These are phyloP conservation scores for Pteruthius melanotis DNA, from an alignment of 2,113 vertebrate genomes.

Conservation along the genomic window DNA sequence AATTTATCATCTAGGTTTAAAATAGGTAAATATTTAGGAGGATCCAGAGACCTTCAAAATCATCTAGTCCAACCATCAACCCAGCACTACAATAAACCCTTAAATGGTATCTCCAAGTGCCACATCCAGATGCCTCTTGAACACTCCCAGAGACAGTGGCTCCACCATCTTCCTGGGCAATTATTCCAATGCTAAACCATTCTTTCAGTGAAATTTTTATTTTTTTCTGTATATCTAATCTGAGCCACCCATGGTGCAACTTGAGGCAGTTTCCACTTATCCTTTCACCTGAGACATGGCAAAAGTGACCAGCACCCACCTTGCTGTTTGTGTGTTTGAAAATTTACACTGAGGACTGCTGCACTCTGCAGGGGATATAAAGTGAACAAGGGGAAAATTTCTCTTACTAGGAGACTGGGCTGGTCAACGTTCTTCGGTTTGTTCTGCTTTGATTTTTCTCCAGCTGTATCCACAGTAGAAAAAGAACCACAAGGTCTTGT, in stretches of 20 bases:
- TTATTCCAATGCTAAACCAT: background rate
- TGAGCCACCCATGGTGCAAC: background rate
- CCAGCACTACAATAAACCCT: background rate
- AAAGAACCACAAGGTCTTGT: background rate
- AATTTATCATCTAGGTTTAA: background rate
- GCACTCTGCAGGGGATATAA: background rate
- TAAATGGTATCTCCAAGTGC: background rate
- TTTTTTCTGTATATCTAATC: background rate
- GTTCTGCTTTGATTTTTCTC: background rate
- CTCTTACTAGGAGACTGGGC: background rate
- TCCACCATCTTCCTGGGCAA: background rate
- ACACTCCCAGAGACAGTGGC: background rate
- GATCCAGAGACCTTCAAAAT: background rate
- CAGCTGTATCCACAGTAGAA: fast-evolving
- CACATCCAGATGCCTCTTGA: background rate
- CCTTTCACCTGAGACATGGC: background rate
- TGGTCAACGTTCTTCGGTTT: background rate
- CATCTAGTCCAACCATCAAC: background rate
- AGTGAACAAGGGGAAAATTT: background rate
- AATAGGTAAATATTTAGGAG: background rate
- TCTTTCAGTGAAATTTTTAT: background rate
- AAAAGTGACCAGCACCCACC: background rate
- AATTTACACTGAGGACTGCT: fast-evolving
- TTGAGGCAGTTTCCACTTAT: background rate
- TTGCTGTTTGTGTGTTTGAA: background rate